phyloP scores from a whole-genome alignment of 2,888 invertebrate genomes.

The Hirtodrosophila confusa region DNA sequence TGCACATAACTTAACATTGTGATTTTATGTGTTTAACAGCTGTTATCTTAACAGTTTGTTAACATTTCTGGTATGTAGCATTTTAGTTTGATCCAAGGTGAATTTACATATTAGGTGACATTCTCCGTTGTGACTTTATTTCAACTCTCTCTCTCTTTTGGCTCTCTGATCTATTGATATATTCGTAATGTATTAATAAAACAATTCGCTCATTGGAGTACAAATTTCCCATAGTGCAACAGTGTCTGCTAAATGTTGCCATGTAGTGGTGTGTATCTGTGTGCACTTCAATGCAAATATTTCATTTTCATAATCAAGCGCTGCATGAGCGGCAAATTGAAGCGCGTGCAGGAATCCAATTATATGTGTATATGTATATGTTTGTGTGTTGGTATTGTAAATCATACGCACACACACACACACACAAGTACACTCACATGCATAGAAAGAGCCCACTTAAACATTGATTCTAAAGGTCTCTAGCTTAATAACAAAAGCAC shows the following conservation, averaged over 20 bases:
- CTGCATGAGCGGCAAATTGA: slow-evolving; percentile 42
- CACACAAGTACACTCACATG: slow-evolving; percentile 5
- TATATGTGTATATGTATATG: neutral
- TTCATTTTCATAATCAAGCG: slow-evolving; percentile 64
- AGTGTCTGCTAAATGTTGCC: slow-evolving; percentile 8
- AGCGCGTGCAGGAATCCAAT: slow-evolving; percentile 27
- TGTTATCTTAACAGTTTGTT: too few species aligned
- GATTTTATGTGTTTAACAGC: too few species aligned
- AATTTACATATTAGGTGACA: too few species aligned
- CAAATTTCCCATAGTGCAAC: neutral
- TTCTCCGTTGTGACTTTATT: too few species aligned
- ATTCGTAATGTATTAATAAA: too few species aligned
- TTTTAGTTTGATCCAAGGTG: too few species aligned
- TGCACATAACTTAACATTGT: too few species aligned
- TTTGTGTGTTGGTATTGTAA: slow-evolving; percentile 8
- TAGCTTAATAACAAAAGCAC: slow-evolving; percentile 35
- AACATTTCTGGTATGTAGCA: too few species aligned
- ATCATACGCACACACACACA: slow-evolving; percentile 18
- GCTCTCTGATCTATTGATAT: too few species aligned
- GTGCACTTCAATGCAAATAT: slow-evolving; percentile 59
- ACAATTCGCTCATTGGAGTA: too few species aligned
- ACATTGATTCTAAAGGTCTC: slow-evolving; percentile 30
- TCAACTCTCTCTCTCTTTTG: too few species aligned
- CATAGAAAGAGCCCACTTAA: slow-evolving; percentile 12
- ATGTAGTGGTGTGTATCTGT: slow-evolving; percentile 21